A percentile compares a stretch with the other conserved stretches of the same genome.
phyloP scores from a whole-genome alignment of 2,113 vertebrate species.

The Tychaedon coryphoeus region DNA sequence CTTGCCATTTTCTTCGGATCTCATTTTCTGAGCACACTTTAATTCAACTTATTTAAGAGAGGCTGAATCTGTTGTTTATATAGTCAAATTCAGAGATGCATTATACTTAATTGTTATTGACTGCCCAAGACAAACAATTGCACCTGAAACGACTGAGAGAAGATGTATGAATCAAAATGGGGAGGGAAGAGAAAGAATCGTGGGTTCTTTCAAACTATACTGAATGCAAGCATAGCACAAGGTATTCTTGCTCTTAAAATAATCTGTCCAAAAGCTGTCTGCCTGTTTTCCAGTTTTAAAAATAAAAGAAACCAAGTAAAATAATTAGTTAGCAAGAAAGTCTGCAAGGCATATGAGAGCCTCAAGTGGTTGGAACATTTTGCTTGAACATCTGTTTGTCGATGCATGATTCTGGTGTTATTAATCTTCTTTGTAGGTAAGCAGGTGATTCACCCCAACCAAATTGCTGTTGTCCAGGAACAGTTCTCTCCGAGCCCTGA shows the following conservation, averaged over 20 bases:
- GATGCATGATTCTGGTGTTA: constrained; percentile 66
- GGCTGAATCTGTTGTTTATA: not conserved
- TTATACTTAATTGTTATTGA: not conserved
- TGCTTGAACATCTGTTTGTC: constrained; percentile 73
- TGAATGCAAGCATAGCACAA: not conserved
- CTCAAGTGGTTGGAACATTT: constrained; percentile 69
- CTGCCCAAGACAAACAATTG: not conserved
- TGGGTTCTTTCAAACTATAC: not conserved
- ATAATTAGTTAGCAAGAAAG: constrained; percentile 59
- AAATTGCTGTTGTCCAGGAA: constrained; percentile 90
- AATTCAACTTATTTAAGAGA: not conserved
- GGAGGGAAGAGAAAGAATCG: not conserved
- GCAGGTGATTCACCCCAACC: constrained; percentile 97
- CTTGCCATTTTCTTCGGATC: not conserved
- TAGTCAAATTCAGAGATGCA: not conserved
- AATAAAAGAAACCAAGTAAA: constrained; percentile 52
- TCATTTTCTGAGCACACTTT: not conserved
- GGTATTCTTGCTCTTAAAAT: constrained; percentile 8
- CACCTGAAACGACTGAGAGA: constrained; percentile 39
- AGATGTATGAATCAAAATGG: not conserved
- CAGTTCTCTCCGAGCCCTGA: constrained; percentile 92
- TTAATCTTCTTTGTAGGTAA: constrained; percentile 84
- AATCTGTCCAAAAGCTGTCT: constrained; percentile 16
- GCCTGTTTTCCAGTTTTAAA: not conserved
- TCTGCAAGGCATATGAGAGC: constrained; percentile 60